Conservation (phyloP, 1,140 invertebrate species). For the Lepeophtheirus salmonis region DNA sequence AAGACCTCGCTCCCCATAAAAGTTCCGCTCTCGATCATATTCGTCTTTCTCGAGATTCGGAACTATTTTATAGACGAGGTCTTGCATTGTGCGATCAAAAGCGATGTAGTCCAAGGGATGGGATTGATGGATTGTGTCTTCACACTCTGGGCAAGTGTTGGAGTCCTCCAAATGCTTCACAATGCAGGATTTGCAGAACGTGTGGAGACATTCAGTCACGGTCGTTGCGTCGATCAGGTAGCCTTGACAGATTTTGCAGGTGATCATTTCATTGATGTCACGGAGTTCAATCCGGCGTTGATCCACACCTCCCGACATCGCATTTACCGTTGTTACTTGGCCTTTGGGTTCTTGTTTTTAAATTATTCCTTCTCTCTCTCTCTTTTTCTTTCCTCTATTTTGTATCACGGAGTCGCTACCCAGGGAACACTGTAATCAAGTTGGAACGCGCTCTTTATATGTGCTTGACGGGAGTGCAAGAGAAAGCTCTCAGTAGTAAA, state of each 20-base stretch:
- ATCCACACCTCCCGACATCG: neutral
- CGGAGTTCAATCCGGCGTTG: neutral
- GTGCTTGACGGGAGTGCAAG: no score
- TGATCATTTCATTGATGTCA: conserved; percentile 18
- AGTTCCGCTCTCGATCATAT: conserved; percentile 54
- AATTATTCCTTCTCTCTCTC: neutral
- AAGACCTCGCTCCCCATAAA: conserved; percentile 58
- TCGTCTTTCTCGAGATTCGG: conserved; percentile 72
- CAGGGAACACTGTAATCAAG: no score
- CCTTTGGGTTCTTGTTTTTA: neutral
- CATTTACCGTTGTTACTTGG: neutral
- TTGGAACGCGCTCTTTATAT: no score
- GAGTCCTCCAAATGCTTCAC: conserved; percentile 93
- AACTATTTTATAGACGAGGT: conserved; percentile 93
- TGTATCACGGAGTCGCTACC: neutral
- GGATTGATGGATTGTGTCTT: conserved; percentile 89
- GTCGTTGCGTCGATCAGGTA: conserved; percentile 94
- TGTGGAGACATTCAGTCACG: conserved; percentile 91
- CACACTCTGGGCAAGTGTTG: conserved; percentile 89
- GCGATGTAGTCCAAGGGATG: conserved; percentile 91
- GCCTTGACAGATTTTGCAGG: conserved; percentile 34
- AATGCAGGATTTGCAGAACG: conserved; percentile 92
- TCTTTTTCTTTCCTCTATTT: neutral
- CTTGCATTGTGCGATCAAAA: conserved; percentile 94
- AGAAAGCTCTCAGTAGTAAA: no score